These are phyloP conservation scores for Noturus placidus DNA, from an alignment of 2,113 vertebrate species.

Conservation along the genomic window DNA sequence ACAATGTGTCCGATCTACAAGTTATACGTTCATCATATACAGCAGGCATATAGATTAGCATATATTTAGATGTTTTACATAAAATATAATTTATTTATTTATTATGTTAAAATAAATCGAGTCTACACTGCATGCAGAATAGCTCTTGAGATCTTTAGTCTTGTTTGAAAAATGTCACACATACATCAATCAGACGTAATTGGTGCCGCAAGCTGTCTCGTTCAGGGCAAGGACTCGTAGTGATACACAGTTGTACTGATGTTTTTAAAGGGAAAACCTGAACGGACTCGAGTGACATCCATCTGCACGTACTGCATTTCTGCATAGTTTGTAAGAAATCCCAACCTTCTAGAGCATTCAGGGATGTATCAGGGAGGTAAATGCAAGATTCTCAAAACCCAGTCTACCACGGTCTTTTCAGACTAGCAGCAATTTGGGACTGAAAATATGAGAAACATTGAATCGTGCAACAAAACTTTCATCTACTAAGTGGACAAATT, in stretches of 20 bases:
- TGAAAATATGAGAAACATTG: neutral
- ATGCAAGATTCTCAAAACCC: neutral
- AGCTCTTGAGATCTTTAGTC: neutral
- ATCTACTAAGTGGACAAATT: neutral
- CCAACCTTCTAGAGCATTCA: neutral
- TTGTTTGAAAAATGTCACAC: neutral
- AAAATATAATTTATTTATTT: slow-evolving; percentile 32
- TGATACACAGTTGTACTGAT: neutral
- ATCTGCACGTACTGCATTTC: neutral
- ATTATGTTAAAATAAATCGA: slow-evolving; percentile 33
- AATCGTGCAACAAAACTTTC: neutral
- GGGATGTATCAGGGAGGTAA: neutral
- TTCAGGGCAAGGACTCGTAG: neutral
- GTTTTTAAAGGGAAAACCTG: slow-evolving; percentile 57
- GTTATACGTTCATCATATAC: slow-evolving; percentile 11
- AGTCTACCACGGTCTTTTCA: neutral
- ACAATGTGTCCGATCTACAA: neutral
- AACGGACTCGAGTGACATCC: slow-evolving; percentile 22
- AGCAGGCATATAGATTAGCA: neutral
- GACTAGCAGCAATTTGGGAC: neutral
- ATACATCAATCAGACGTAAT: neutral
- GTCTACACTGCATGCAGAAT: slow-evolving; percentile 44
- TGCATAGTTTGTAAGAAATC: slow-evolving; percentile 22
- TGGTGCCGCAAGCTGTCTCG: slow-evolving; percentile 34
- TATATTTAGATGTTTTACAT: slow-evolving; percentile 19